Conservation (phyloP, 1,140 invertebrate species). For the Paraescarpia echinospica region DNA sequence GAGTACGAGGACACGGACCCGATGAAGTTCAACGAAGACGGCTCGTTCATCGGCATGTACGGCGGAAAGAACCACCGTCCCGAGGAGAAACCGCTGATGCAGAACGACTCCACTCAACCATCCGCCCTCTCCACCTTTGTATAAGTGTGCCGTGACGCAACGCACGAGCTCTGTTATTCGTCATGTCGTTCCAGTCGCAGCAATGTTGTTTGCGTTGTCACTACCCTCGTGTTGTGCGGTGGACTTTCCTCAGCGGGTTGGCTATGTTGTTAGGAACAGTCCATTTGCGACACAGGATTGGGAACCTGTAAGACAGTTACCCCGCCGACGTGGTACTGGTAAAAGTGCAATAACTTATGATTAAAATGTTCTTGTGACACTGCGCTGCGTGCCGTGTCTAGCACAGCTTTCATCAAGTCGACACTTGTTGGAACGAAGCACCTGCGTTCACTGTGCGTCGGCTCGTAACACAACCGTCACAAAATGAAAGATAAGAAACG, state of each 20-base stretch:
- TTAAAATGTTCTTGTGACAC: neutral
- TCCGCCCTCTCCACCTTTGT: constrained; percentile 31
- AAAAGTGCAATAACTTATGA: neutral
- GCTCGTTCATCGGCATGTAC: constrained; percentile 96
- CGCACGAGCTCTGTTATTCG: neutral
- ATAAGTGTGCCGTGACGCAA: constrained; percentile 9
- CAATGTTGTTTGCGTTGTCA: neutral
- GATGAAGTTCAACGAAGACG: constrained; percentile 91
- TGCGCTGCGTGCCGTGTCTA: neutral
- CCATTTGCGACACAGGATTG: neutral
- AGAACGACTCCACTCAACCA: constrained; percentile 19
- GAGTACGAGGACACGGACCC: constrained; percentile 97
- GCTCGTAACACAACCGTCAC: neutral
- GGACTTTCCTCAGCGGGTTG: neutral
- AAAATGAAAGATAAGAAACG: neutral
- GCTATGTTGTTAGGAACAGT: neutral
- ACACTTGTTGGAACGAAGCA: neutral
- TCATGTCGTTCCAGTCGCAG: neutral
- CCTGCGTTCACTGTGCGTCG: neutral
- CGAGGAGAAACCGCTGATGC: constrained; percentile 43
- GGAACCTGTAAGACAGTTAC: neutral
- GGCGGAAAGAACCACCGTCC: constrained; percentile 57
- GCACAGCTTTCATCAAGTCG: neutral
- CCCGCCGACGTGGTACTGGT: neutral
- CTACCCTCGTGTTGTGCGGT: neutral